A percentile compares a stretch with the other conserved stretches of the same genome.
Conservation (phyloP, 2,113 vertebrate species). For the Heptranchias perlo region DNA sequence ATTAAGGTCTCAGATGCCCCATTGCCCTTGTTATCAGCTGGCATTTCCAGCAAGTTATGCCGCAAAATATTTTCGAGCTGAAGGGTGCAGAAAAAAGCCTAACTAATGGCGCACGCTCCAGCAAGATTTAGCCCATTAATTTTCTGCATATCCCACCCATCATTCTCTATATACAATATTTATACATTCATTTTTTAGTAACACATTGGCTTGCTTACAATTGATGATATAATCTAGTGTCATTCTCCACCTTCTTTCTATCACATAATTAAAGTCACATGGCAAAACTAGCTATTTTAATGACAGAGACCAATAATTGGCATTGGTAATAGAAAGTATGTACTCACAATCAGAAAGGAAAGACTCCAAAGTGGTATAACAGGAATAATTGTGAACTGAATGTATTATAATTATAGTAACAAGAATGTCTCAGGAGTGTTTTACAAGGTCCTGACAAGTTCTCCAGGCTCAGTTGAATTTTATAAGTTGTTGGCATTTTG, state of each 20-base stretch:
- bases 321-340: background rate
- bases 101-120: too few species aligned
- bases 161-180: background rate
- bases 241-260: background rate
- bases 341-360: background rate
- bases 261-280: background rate
- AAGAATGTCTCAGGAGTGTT: background rate
- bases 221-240: background rate
- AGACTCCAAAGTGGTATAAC: background rate
- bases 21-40: too few species aligned
- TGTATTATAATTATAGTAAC: background rate
- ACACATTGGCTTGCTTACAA: background rate
- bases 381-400: background rate
- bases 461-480: background rate
- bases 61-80: too few species aligned
- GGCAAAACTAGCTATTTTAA: background rate
- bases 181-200: background rate
- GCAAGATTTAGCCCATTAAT: too few species aligned
- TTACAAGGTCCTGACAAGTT: background rate
- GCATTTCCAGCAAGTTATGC: too few species aligned
- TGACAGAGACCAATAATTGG: background rate
- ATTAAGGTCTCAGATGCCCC: too few species aligned
- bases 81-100: too few species aligned
- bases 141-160: background rate
- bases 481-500: background rate